Conservation (phyloP, 1,140 invertebrate genomes). For the Hestina assimilis region DNA sequence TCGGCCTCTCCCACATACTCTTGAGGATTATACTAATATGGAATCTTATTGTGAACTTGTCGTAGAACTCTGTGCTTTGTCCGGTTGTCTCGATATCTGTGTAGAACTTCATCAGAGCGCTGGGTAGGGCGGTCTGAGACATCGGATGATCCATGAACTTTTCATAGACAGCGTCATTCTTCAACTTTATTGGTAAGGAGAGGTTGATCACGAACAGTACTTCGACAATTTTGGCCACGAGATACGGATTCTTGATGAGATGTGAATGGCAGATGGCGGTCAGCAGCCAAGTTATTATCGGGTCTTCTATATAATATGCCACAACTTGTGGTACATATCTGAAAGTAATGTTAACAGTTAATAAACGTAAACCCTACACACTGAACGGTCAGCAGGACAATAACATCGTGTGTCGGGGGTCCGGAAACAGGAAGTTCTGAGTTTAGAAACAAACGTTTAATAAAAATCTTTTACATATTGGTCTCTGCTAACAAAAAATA, state of each 20-base stretch:
- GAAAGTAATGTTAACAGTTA: conserved; percentile 36
- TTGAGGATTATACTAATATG: conserved; percentile 98
- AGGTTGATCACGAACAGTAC: conserved; percentile 96
- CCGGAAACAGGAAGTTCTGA: no score
- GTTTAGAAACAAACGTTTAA: no score
- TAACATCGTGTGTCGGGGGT: no score
- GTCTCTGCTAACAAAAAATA: no score
- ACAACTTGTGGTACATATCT: conserved; percentile 89
- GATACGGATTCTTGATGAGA: conserved; percentile 96
- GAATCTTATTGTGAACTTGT: conserved; percentile 98
- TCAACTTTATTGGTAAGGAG: conserved; percentile 85
- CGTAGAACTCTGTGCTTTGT: conserved; percentile 98
- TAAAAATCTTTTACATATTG: no score
- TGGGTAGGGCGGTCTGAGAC: conserved; percentile 88
- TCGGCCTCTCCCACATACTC: conserved; percentile 87
- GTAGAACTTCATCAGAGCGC: conserved; percentile 98
- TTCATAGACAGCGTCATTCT: conserved; percentile 65
- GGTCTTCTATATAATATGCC: conserved; percentile 87
- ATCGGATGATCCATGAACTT: conserved; percentile 89
- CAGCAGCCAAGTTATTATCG: conserved; percentile 92
- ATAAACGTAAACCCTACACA: no score
- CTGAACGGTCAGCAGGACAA: no score
- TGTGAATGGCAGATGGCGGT: conserved; percentile 93
- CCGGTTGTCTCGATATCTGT: conserved; percentile 98
- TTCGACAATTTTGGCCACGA: conserved; percentile 96